Evolutionary conservation across 2,797 vertebrate species (phyloP), one percentile per base, ranked within the genome.

Genomic region (Chelon auratus): DNA sequence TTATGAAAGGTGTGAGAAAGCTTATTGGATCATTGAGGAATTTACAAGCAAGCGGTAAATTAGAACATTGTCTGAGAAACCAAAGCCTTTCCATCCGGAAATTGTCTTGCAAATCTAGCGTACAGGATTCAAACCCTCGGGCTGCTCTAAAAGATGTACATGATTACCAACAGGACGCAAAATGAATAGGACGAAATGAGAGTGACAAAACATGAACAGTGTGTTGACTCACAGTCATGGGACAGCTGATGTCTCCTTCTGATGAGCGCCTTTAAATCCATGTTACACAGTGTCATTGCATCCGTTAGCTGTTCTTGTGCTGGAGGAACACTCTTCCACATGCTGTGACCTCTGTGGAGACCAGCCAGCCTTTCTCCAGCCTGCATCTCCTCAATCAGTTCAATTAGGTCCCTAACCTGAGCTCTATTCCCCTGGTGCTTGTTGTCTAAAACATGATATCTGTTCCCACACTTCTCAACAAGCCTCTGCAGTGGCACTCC

Each of bases 391-490:
- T 93, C 89, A 3, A 91, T 61, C 78, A 83, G 79, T 1, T 78
- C 62, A 3, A 94, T 50, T 0, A 94, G 91, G 56, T 89, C 70
- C 0, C 13, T 1, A 0, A 93, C 92, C 75, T 94, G 92, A 63
- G 47, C 68, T 15, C 81, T 76, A 0, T 81, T 60, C 0, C 71
- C 69, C 12, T 37, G 2, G 30, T 59, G 74, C 40, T 82, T 91
- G 17, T 92, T 94, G 68, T 93, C 89, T 64, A 95, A 64, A 33
- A 91, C 83, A 6, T 94, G 92, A 26, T 93, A 94, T 53, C 93
- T 83, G 86, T 92, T 91, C 50, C 87, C 88, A 17, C 93, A 94
- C 73, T 53, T 83, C 50, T 90, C 80, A 0, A 94, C 79, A 3
- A 94, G 84, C 63, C 22, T 73, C 62, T 22, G 86, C 77, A 94